Percentiles rank a stretch among this genome's conserved stretches.
These are phyloP conservation scores for Metopolophium dirhodum DNA, from an alignment of 1,140 invertebrate species.

Conservation along the genomic window DNA sequence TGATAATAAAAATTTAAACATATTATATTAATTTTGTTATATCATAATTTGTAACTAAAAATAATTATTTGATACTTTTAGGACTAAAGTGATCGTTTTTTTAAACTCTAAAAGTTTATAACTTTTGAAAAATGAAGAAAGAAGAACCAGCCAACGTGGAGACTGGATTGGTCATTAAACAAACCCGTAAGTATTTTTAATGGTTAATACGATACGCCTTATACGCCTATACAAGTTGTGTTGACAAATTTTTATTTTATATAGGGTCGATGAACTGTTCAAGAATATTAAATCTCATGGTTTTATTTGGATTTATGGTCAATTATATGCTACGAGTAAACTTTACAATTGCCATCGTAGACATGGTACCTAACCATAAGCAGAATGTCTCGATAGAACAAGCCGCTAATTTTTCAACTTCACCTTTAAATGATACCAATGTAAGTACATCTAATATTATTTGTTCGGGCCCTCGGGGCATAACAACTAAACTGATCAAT, in stretches of 20 bases:
- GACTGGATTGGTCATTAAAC: conserved; percentile 16
- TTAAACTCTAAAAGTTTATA: not conserved
- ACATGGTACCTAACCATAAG: conserved; percentile 69
- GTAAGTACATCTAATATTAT: conserved; percentile 24
- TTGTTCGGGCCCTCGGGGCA: not conserved
- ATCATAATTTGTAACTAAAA: not conserved
- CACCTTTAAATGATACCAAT: conserved; percentile 14
- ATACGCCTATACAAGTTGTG: not conserved
- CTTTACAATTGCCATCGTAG: conserved; percentile 86
- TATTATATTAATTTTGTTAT: not conserved
- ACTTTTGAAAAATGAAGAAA: conserved; percentile 15
- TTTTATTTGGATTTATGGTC: conserved; percentile 84
- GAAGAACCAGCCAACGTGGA: not conserved
- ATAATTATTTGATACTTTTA: not conserved
- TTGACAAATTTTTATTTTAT: not conserved
- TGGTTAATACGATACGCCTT: not conserved
- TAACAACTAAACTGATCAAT: not conserved
- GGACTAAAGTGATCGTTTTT: not conserved
- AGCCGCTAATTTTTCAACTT: not conserved
- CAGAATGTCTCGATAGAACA: conserved; percentile 29
- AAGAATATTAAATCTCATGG: conserved; percentile 82
- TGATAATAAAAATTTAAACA: not conserved
- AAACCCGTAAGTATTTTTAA: conserved; percentile 28
- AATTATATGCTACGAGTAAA: conserved; percentile 89
- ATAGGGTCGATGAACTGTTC: conserved; percentile 76